Evolutionary conservation across 2,113 vertebrate species (phyloP).

Genomic region (Brachyistius frenatus): DNA sequence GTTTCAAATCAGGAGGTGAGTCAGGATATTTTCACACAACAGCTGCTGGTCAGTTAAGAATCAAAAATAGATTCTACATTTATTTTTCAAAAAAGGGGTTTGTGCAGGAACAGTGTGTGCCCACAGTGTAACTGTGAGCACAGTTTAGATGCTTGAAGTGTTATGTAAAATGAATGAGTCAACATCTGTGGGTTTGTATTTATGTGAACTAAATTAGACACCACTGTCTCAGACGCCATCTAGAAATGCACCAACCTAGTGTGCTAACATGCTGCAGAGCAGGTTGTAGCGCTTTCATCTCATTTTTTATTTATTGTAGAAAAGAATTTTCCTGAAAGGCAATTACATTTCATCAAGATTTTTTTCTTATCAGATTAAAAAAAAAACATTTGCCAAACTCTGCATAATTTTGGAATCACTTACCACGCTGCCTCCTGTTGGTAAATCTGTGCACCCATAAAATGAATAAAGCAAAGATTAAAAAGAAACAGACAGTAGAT

Average conservation of each 20-base stretch:
- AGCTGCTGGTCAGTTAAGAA: background rate
- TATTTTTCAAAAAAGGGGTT: background rate
- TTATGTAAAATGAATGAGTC: conserved; percentile 62
- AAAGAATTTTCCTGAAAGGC: background rate
- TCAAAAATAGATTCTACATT: background rate
- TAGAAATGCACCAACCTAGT: background rate
- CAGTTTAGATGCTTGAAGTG: conserved; percentile 27
- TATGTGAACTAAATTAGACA: conserved; percentile 28
- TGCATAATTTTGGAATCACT: background rate
- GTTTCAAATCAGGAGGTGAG: background rate
- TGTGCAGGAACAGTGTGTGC: background rate
- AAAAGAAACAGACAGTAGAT: too few relatives aligned
- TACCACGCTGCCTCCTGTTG: conserved; percentile 55
- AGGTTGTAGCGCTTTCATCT: background rate
- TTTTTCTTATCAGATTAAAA: background rate
- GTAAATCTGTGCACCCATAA: background rate
- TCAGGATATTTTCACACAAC: background rate
- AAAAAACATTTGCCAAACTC: background rate
- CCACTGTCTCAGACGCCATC: conserved; percentile 17
- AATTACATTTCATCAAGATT: background rate
- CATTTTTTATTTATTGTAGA: background rate
- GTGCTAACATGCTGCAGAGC: background rate
- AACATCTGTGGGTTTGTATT: conserved; percentile 57
- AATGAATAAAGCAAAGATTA: too few relatives aligned
- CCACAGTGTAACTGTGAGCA: conserved; percentile 20